Conservation (phyloP, 2,113 vertebrate genomes). For the Clarias macrocephalus region DNA sequence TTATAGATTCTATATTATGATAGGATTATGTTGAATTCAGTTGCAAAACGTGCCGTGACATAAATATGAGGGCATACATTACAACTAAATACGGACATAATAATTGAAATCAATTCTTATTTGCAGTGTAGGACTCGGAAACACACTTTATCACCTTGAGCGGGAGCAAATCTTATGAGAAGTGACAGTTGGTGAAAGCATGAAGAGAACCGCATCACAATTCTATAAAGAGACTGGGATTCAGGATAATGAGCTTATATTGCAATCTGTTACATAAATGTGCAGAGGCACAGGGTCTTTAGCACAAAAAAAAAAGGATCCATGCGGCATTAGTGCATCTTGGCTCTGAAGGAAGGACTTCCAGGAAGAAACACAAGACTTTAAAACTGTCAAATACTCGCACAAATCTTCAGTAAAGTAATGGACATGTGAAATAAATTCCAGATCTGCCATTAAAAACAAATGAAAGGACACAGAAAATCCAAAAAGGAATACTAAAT, state of each 20-base stretch:
- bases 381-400: background rate
- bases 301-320: background rate
- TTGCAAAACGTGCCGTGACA: background rate
- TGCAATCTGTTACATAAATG: constrained; percentile 49
- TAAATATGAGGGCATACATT: background rate
- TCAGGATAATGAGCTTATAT: constrained; percentile 51
- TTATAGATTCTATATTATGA: no score
- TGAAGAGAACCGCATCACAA: constrained; percentile 32
- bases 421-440: background rate
- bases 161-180: constrained; percentile 43
- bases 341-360: background rate
- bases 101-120: constrained; percentile 24
- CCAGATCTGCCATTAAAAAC: constrained; percentile 7
- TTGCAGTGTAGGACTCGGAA: constrained; percentile 40
- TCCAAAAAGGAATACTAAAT: constrained; percentile 24
- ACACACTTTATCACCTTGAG: constrained; percentile 44
- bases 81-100: constrained; percentile 2
- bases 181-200: constrained; percentile 38
- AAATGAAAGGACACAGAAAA: constrained; percentile 23
- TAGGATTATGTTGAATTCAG: background rate
- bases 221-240: constrained; percentile 41
- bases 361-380: background rate
- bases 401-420: background rate
- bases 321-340: background rate
- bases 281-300: constrained; percentile 13